Conservation (phyloP, 2,888 invertebrate genomes). For the Bellardia pandia region DNA sequence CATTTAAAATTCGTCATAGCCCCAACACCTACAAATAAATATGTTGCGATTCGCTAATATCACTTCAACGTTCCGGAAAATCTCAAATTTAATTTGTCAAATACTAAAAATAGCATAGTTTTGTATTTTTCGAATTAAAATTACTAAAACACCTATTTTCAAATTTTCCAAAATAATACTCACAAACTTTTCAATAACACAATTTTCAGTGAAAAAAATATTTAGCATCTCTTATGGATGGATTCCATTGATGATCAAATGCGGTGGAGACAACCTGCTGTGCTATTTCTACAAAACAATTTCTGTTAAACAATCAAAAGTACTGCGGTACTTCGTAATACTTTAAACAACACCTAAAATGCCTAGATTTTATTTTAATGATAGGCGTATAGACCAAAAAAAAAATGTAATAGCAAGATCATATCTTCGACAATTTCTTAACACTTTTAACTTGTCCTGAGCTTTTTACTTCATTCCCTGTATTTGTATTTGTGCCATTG, state of each 20-base stretch:
- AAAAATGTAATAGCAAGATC: conserved; percentile 47
- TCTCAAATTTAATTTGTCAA: conserved; percentile 28
- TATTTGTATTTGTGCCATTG: conserved; percentile 27
- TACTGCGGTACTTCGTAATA: conserved; percentile 52
- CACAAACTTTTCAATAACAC: background rate
- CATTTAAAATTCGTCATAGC: background rate
- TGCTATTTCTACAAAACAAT: conserved; percentile 74
- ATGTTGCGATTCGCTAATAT: background rate
- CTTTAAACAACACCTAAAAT: conserved; percentile 32
- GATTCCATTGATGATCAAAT: conserved; percentile 37
- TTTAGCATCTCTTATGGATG: conserved; percentile 18
- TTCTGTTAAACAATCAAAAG: conserved; percentile 48
- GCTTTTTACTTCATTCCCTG: conserved; percentile 30
- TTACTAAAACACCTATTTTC: conserved; percentile 8
- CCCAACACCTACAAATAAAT: background rate
- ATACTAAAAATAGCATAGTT: conserved; percentile 30
- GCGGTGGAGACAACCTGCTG: conserved; percentile 80
- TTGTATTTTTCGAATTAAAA: background rate
- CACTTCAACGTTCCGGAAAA: conserved; percentile 1
- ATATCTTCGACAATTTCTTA: conserved; percentile 65
- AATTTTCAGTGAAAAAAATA: conserved; percentile 11
- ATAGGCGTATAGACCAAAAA: background rate
- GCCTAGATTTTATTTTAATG: conserved; percentile 36
- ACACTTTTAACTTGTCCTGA: conserved; percentile 59
- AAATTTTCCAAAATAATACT: background rate